Evolutionary conservation across 2,113 vertebrate genomes (phyloP), one percentile per base, ranked within the genome.

Genomic region (Poeciliopsis turrubarensis): DNA sequence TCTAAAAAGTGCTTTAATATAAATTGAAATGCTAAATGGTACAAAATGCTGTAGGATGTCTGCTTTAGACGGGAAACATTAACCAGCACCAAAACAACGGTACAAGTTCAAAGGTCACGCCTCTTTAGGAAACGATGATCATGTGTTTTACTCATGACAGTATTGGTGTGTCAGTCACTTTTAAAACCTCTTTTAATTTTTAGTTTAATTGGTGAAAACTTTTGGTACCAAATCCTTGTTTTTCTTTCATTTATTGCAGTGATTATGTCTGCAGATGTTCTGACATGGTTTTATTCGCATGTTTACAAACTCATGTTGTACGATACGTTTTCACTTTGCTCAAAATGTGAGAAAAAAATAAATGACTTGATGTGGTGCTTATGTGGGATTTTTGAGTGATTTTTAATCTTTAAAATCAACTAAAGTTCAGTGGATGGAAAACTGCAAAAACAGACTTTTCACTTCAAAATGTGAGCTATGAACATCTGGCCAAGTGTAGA

Each of bases 281-380:
- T 51, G 44, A 51, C 13, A 12, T 41, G 1, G 12, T 34, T 25
- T 70, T 25, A n/a, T 60, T 7, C 7, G 29, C 27, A 44, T 14
- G n/a, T 89, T 87, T 86, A 87, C 83, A 51, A 80, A 64, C 54
- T 79, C 61, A 41, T 1, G 9, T 26, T 70, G 65, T 80, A 70
- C 15, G 65, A 75, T 71, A 68, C 72, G 27, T 10, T 57, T 37
- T 32, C 37, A 60, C 29, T 31, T 25, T 5, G 34, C 51, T 62
- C 10, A 68, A 65, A 66, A 71, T 44, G 22, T 66, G 32, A 32
- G 1, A 37, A 27, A 57, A n/a, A 14, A 68, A 65, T 27, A 47
- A 60, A 73, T 19, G 15, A 0, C 22, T 66, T 72, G 5, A 78
- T 73, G 69, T 60, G 87, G 86, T 91, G 89, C 83, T 57, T 57